Percentiles rank a stretch among this genome's conserved stretches.
These are phyloP conservation scores for Chelonus insularis DNA, from an alignment of 1,140 invertebrate species.

Conservation along the genomic window DNA sequence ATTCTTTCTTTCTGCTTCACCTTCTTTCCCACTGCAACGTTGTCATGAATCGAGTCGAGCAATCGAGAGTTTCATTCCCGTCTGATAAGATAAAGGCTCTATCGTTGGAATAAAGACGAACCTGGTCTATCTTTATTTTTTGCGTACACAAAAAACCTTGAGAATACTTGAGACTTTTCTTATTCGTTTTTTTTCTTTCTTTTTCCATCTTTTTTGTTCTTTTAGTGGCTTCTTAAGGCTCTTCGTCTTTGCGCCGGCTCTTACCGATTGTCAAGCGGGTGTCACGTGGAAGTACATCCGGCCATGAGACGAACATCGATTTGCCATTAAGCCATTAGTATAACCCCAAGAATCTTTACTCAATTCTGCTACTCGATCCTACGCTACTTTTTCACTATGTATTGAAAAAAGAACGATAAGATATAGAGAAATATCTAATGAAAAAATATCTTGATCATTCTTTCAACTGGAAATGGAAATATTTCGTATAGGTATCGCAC, in stretches of 20 bases:
- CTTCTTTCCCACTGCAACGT: slow-evolving; percentile 12
- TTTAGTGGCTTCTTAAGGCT: not conserved
- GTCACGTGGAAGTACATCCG: slow-evolving; percentile 17
- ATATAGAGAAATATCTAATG: not conserved
- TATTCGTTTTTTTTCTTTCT: slow-evolving; percentile 4
- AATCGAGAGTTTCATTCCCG: slow-evolving; percentile 21
- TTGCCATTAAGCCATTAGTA: slow-evolving; percentile 51
- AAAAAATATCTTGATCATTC: too few relatives aligned
- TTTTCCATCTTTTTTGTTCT: not conserved
- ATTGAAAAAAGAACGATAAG: not conserved
- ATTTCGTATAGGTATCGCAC: too few relatives aligned
- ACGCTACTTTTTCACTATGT: not conserved
- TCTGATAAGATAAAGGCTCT: slow-evolving; percentile 29
- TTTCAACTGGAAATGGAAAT: too few relatives aligned
- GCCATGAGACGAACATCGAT: slow-evolving; percentile 43
- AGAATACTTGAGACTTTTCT: not conserved
- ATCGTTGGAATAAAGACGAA: slow-evolving; percentile 18
- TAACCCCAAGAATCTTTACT: slow-evolving; percentile 6
- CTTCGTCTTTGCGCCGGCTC: not conserved
- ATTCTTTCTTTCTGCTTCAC: slow-evolving; percentile 25
- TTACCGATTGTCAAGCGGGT: slow-evolving; percentile 4
- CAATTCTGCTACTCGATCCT: not conserved
- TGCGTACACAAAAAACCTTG: slow-evolving; percentile 1
- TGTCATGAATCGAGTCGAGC: slow-evolving; percentile 23
- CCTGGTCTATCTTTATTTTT: slow-evolving; percentile 16